Base-by-base conservation (phyloP, 2,797 vertebrate genomes). In the Alcedo quadribrachys region DNA sequence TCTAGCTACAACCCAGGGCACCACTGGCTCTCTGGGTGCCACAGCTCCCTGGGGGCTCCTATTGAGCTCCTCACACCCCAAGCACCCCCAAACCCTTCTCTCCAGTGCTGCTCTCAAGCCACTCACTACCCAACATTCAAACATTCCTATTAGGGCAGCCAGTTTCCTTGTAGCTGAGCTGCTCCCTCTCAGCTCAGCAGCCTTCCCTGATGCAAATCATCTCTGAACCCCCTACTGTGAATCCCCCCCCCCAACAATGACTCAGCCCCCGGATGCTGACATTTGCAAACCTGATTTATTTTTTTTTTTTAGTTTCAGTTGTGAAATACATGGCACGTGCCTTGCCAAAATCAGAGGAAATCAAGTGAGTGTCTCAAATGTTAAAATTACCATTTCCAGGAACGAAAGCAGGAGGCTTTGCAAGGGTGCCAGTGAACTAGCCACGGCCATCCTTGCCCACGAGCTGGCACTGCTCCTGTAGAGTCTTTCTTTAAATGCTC, bases 381-480 rank as follows among this genome's bases (percentile, higher is more conserved):
- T 77, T 92, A 89, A 87, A 90, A 92, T 90, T 91, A 80, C 81
- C 92, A 95, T 93, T 93, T 92, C 67, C 69, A 60, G 63, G 42
- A 93, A 88, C 84, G 67, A 87, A 89, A 92, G 73, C 40, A 55
- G 27, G 51, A 62, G 81, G 57, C 69, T 78, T 35, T 45, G 50
- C 35, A 19, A 58, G 55, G 63, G 62, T 70, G 73, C 42, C 48
- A 14, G 16, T 33, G 14, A 30, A 62, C 71, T 42, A 82, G 22
- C 27, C 62, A 21, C 75, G 61, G 48, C 42, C 7, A 0, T 19
- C 67, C 84, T 42, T 5, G 8, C 48, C 87, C 63, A n/a, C 43
- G 69, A 25, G 10, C 25, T 48, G 77, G 16, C 2, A 21, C 65
- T 3, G 1, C 62, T 35, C 48, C 80, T 51, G 32, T 25, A 80